Evolutionary conservation across 2,888 invertebrate species (phyloP).

Genomic region (Chaitophorus viminalis): DNA sequence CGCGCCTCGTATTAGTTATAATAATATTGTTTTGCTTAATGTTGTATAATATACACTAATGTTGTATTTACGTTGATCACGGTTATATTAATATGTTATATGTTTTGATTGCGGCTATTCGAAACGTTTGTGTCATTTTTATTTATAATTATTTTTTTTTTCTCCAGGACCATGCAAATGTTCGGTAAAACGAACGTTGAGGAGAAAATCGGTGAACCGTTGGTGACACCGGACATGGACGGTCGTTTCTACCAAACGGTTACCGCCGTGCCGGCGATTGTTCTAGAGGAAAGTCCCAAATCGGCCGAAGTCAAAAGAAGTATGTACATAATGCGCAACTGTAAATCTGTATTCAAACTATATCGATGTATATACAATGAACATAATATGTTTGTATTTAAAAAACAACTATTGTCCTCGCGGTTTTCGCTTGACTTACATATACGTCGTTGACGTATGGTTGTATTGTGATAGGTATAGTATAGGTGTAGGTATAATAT

Average conservation of each 20-base stretch:
- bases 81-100: too few species aligned
- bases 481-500: neutral
- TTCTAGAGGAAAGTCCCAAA: conserved; percentile 77
- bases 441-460: too few species aligned
- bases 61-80: too few species aligned
- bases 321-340: conserved; percentile 61
- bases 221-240: conserved; percentile 64
- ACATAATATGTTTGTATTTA: neutral
- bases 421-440: neutral
- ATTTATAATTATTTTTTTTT: neutral
- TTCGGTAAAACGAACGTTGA: conserved; percentile 54
- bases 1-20: neutral
- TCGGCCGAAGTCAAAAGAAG: conserved; percentile 66
- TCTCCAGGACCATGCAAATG: conserved; percentile 51
- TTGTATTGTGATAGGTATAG: too few species aligned
- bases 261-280: conserved; percentile 80
- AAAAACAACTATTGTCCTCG: neutral
- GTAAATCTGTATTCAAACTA: too few species aligned
- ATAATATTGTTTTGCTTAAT: neutral
- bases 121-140: neutral
- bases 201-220: conserved; percentile 62
- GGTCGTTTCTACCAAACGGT: conserved; percentile 74
- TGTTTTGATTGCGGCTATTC: too few species aligned
- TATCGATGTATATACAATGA: too few species aligned
- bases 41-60: too few species aligned